Base-by-base conservation (phyloP, 2,888 invertebrate species). In the Mimas tiliae region DNA sequence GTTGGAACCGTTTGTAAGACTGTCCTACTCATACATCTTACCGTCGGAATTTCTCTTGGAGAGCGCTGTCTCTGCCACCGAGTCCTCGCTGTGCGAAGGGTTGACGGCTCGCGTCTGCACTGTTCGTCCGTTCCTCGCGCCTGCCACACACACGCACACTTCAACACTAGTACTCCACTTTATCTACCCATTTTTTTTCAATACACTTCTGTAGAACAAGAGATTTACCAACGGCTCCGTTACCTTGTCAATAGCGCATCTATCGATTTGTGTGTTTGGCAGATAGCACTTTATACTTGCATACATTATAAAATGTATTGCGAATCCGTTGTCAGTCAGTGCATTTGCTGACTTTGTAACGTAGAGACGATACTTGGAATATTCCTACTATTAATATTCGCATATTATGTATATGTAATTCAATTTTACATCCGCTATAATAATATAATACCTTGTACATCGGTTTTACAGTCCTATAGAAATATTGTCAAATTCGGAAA, bases 1-100 rank as follows among this genome's bases (percentile, higher is more conserved):
- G 77, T 73, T 73, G 74, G 53, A 19, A 50, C 51, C 21, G 27
- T 62, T 63, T 47, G 48, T 47, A 63, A 52, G 58, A 6, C 53
- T 53, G 63, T 51, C 74, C 65, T 70, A 74, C 76, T 72, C 76
- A 73, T 79, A 79, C 82, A 80, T 95, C 96, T 96, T 95, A 97
- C 97, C 97, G 93, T 97, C 97, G 80, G 97, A 97, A 94, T 96
- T 96, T 94, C 95, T 96, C 94, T 97, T 97, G 89, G 96, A 95
- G 90, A 96, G 94, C 84, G 96, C 95, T 82, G 96, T 96, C 90
- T 97, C 97, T 78, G 96, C 95, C 84, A 97, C 96, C 76, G 96
- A 96, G 94, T 97, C 97, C 94, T 97, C 96, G 93, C 96, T 96
- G 93, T 96, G 95, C 89, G 96, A 96, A 75, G 96, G 95, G 94